Evolutionary conservation across 2,888 invertebrate species (phyloP).

Genomic region (Oegoconia quadripuncta): DNA sequence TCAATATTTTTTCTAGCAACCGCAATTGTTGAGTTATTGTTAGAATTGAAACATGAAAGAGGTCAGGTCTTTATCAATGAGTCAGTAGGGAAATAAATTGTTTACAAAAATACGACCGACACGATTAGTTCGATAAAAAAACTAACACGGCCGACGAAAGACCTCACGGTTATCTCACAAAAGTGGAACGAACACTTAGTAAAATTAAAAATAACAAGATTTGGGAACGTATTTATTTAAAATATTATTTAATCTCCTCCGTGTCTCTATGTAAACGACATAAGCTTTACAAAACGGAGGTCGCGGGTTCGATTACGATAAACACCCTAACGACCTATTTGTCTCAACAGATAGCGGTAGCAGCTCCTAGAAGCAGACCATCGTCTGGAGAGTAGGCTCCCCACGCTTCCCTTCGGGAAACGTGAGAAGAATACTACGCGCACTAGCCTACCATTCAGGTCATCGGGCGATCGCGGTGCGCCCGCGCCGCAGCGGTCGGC

Average conservation of each 20-base stretch:
- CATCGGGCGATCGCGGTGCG: constrained; percentile 2
- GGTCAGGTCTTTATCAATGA: constrained; percentile 21
- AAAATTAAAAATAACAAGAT: neutral
- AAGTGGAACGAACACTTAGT: neutral
- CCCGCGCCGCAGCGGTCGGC: neutral
- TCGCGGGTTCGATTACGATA: too few species aligned
- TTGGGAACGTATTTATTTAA: too few species aligned
- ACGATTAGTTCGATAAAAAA: constrained; percentile 12
- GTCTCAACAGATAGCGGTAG: too few species aligned
- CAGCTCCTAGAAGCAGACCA: too few species aligned
- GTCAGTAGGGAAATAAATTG: constrained; percentile 9
- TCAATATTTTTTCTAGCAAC: constrained; percentile 5
- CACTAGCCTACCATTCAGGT: constrained; percentile 3
- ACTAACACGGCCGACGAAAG: constrained; percentile 3
- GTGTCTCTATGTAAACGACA: too few species aligned
- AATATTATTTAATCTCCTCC: neutral
- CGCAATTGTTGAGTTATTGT: constrained; percentile 9
- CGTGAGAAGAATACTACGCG: too few species aligned
- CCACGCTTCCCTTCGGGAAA: too few species aligned
- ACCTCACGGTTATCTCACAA: constrained; percentile 7
- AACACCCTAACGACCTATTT: too few species aligned
- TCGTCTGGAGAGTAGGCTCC: too few species aligned
- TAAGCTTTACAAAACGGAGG: too few species aligned
- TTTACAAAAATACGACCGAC: constrained; percentile 6
- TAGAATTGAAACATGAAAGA: constrained; percentile 12